Conservation (phyloP, 1,140 invertebrate species). For the Penaeus vannamei region DNA sequence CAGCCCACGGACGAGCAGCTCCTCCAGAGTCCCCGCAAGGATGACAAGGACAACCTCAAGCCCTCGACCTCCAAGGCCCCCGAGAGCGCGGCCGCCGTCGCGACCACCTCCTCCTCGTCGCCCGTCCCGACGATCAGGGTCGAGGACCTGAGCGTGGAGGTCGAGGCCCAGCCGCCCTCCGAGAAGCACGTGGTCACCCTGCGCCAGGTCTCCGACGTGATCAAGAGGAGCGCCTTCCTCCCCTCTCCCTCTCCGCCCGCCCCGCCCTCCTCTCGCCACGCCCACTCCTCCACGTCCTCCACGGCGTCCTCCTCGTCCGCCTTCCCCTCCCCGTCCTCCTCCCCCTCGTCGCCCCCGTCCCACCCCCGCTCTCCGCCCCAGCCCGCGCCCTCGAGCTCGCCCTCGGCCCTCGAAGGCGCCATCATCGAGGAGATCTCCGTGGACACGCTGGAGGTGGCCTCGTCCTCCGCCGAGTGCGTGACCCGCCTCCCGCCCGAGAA, state of each 20-base stretch:
- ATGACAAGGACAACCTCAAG: neutral
- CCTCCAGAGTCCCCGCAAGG: conserved; percentile 24
- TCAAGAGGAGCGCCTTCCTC: conserved; percentile 26
- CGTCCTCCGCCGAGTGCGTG: neutral
- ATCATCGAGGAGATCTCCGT: conserved; percentile 32
- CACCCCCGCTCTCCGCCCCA: neutral
- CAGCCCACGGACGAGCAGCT: conserved; percentile 49
- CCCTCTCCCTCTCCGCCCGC: neutral
- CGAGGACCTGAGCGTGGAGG: neutral
- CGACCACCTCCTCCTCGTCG: neutral
- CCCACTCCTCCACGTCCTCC: neutral
- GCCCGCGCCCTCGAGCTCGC: neutral
- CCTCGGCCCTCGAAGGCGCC: neutral
- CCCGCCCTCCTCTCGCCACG: conserved; percentile 4
- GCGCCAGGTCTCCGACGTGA: conserved; percentile 41
- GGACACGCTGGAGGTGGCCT: conserved; percentile 37
- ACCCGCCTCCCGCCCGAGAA: conserved; percentile 26
- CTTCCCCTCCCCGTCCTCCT: neutral
- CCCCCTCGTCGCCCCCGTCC: neutral
- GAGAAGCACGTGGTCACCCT: conserved; percentile 59
- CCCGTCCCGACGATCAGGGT: neutral
- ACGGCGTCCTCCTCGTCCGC: conserved; percentile 11
- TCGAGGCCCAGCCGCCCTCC: neutral
- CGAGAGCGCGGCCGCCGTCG: neutral
- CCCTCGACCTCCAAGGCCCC: neutral